Conservation (phyloP, 2,888 invertebrate species). For the Eremobia ochroleuca region DNA sequence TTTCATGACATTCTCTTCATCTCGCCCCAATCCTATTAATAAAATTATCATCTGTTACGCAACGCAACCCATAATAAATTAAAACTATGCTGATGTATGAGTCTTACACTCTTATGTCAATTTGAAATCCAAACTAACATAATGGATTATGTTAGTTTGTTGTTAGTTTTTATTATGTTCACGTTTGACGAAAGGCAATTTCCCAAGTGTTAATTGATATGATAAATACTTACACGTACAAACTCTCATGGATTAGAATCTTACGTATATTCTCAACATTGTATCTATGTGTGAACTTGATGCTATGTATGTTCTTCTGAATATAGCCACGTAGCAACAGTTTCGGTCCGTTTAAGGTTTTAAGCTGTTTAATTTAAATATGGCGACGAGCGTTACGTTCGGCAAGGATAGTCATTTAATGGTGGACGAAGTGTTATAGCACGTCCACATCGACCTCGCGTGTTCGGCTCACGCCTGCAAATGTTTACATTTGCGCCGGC, state of each 20-base stretch:
- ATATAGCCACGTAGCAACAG: slow-evolving; percentile 24
- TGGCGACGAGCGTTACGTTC: slow-evolving; percentile 64
- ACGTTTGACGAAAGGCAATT: slow-evolving; percentile 29
- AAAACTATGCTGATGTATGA: neutral
- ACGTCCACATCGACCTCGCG: slow-evolving; percentile 87
- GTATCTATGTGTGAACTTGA: slow-evolving; percentile 24
- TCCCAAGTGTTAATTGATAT: slow-evolving; percentile 29
- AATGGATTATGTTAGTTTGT: slow-evolving; percentile 30
- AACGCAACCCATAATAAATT: neutral
- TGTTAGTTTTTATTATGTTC: too few relatives aligned
- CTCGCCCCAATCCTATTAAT: neutral
- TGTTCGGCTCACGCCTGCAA: slow-evolving; percentile 87
- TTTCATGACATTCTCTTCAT: neutral
- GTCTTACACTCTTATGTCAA: slow-evolving; percentile 28
- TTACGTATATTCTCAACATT: neutral
- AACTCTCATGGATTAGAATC: slow-evolving; percentile 17
- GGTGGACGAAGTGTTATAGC: slow-evolving; percentile 79
- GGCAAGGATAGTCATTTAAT: slow-evolving; percentile 73
- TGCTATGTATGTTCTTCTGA: neutral
- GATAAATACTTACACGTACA: slow-evolving; percentile 16
- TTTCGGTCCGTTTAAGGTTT: slow-evolving; percentile 39
- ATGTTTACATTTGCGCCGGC: slow-evolving; percentile 90
- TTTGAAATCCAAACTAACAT: slow-evolving; percentile 36
- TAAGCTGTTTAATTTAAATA: slow-evolving; percentile 60
- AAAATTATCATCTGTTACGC: neutral